Conservation (phyloP, 1,140 invertebrate genomes). For the Drosophila busckii region DNA sequence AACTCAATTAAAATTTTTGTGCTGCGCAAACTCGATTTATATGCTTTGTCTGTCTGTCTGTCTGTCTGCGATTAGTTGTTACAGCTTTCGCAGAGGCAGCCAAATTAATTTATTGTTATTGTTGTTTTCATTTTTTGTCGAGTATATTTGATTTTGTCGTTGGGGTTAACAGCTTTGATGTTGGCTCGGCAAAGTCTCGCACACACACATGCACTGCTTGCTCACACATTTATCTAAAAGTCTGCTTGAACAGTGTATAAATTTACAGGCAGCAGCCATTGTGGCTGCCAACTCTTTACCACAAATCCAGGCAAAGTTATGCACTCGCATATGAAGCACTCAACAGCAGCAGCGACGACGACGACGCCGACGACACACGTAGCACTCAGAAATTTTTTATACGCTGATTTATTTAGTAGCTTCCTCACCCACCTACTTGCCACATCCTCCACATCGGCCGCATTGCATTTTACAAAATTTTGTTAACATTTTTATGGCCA, state of each 20-base stretch:
- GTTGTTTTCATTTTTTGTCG: neutral
- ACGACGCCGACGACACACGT: neutral
- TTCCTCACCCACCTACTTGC: neutral
- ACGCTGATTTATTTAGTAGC: slow-evolving; percentile 42
- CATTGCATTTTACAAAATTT: slow-evolving; percentile 29
- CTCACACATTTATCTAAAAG: neutral
- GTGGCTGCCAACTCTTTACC: slow-evolving; percentile 23
- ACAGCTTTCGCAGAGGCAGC: no score
- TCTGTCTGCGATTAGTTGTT: slow-evolving; percentile 1
- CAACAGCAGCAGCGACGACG: no score
- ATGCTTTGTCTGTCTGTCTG: neutral
- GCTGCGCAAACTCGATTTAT: no score
- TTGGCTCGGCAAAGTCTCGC: neutral
- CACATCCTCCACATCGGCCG: no score
- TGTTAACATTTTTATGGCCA: slow-evolving; percentile 43
- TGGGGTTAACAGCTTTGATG: slow-evolving; percentile 21
- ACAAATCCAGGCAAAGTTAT: slow-evolving; percentile 4
- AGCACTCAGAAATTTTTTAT: slow-evolving; percentile 22
- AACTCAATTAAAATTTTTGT: no score
- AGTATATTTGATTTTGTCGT: slow-evolving; percentile 16
- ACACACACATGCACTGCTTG: neutral
- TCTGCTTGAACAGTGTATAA: slow-evolving; percentile 25
- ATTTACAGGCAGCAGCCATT: slow-evolving; percentile 22
- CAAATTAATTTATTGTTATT: slow-evolving; percentile 32
- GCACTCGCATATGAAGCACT: no score